Conservation (phyloP, 1,140 invertebrate genomes). For the Orchestia grillus region DNA sequence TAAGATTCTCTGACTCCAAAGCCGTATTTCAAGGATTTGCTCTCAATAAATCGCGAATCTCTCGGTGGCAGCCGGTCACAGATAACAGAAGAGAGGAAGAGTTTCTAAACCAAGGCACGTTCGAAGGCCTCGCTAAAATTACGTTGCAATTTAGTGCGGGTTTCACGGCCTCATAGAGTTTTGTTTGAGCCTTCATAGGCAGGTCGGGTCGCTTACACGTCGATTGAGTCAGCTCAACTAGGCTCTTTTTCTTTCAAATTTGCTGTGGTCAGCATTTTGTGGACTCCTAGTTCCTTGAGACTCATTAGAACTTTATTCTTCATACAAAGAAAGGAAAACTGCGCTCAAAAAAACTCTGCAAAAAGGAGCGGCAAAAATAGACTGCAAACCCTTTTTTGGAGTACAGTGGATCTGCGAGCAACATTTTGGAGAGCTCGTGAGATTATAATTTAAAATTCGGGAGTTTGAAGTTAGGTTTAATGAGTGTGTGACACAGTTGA, state of each 20-base stretch:
- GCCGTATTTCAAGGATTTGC: neutral
- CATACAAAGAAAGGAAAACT: constrained; percentile 39
- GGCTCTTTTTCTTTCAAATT: neutral
- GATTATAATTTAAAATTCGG: neutral
- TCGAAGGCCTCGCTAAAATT: constrained; percentile 39
- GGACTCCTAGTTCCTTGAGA: neutral
- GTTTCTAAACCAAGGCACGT: constrained; percentile 27
- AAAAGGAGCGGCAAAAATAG: neutral
- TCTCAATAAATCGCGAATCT: neutral
- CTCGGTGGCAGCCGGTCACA: neutral
- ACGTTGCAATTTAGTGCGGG: constrained; percentile 36
- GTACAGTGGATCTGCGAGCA: neutral
- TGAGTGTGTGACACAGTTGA: neutral
- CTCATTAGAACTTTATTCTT: constrained; percentile 53
- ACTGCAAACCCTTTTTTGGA: neutral
- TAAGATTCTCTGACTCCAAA: neutral
- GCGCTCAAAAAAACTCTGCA: neutral
- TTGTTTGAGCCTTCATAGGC: constrained; percentile 18
- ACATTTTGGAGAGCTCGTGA: neutral
- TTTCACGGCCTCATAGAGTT: constrained; percentile 20
- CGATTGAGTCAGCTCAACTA: constrained; percentile 44
- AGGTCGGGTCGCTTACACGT: constrained; percentile 6
- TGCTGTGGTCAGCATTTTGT: constrained; percentile 28
- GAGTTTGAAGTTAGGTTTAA: neutral
- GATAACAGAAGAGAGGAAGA: neutral